Percentiles rank a stretch among this genome's conserved stretches.
Conservation (phyloP, 2,113 vertebrate species). For the Mystacornis crossleyi region DNA sequence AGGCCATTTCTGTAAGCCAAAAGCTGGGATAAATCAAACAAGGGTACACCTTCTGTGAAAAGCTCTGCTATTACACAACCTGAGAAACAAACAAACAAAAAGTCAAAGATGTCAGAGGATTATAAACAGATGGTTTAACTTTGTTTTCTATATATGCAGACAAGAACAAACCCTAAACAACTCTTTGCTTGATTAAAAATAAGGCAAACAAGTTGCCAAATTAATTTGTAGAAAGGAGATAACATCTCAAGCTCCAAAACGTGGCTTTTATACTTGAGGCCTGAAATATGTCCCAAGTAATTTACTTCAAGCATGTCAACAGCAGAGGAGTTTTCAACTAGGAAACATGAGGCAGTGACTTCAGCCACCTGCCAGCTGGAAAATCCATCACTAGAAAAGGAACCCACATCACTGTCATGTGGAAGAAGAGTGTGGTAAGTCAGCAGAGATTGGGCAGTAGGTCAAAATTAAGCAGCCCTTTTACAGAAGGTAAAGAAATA, state of each 20-base stretch:
- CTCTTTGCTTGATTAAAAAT: neutral
- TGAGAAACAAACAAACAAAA: conserved; percentile 46
- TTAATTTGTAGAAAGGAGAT: neutral
- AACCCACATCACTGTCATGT: neutral
- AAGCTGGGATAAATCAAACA: conserved; percentile 96
- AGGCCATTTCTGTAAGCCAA: conserved; percentile 94
- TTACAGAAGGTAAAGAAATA: neutral
- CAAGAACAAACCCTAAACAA: neutral
- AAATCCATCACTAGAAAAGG: neutral
- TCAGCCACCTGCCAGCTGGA: conserved; percentile 9
- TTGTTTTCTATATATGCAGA: neutral
- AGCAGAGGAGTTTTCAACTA: neutral
- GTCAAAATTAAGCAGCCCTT: neutral
- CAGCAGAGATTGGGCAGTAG: neutral
- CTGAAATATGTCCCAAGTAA: neutral
- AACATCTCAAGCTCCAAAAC: neutral
- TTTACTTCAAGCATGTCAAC: neutral
- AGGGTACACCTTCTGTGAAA: conserved; percentile 94
- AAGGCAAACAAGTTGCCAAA: neutral
- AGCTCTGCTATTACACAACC: conserved; percentile 97
- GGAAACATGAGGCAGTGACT: neutral
- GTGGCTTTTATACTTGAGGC: neutral
- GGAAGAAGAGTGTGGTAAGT: neutral
- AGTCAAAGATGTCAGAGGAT: neutral
- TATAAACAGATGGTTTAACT: neutral